Percentiles rank a stretch among this genome's conserved stretches.
These are phyloP conservation scores for Emmelina monodactyla DNA, from an alignment of 2,888 invertebrate genomes.

Conservation along the genomic window DNA sequence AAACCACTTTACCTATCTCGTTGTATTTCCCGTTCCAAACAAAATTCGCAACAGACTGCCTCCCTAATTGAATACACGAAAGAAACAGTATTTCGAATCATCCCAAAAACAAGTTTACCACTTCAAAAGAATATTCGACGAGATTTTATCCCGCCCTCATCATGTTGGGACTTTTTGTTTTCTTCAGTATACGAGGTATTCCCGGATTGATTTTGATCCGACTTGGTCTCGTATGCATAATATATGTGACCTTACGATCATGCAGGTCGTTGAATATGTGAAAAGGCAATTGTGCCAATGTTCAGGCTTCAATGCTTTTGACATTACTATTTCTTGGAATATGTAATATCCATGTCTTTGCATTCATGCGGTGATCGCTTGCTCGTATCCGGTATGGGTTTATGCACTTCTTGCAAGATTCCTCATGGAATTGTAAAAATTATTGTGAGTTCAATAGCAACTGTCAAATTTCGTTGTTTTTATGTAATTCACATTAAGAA, in stretches of 20 bases:
- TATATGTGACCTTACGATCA: conserved; percentile 35
- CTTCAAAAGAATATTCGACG: conserved; percentile 10
- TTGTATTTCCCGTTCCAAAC: too few species aligned
- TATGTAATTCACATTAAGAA: too few species aligned
- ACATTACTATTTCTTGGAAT: conserved; percentile 5
- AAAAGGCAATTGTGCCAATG: conserved; percentile 14
- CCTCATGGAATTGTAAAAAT: too few species aligned
- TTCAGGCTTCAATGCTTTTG: conserved; percentile 4
- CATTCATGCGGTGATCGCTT: too few species aligned
- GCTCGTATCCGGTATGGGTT: too few species aligned
- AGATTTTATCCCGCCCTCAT: conserved; percentile 23
- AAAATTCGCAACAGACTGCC: too few species aligned
- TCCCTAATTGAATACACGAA: background rate
- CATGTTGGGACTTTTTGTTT: conserved; percentile 33
- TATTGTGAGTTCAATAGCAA: too few species aligned
- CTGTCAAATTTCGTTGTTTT: too few species aligned
- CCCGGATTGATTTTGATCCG: conserved; percentile 43
- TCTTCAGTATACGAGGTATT: conserved; percentile 31
- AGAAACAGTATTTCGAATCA: background rate
- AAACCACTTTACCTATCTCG: too few species aligned
- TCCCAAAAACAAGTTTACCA: conserved; percentile 1
- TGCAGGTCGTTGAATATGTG: conserved; percentile 27
- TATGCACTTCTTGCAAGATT: too few species aligned
- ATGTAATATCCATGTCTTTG: too few species aligned
- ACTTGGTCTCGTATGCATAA: conserved; percentile 44